Evolutionary conservation across 2,113 vertebrate species (phyloP).

Genomic region (Chaetura pelagica): DNA sequence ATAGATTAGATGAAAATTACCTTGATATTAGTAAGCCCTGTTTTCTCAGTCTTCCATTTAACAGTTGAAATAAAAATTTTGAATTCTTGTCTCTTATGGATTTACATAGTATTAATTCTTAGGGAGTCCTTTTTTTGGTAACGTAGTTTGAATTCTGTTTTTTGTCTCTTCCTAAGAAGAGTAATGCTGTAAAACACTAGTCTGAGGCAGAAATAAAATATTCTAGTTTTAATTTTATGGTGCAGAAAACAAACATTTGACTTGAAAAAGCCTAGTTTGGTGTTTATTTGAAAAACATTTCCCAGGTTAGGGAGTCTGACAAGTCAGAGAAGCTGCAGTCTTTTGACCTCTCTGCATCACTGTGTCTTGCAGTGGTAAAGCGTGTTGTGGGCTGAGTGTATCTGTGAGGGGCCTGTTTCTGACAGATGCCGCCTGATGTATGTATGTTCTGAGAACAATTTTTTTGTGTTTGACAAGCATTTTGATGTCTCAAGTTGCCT

Average conservation of each 20-base stretch:
- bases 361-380: background rate
- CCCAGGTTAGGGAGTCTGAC: accelerated
- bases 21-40: background rate
- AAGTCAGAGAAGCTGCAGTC: background rate
- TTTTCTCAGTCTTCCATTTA: background rate
- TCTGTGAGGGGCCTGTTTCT: background rate
- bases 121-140: background rate
- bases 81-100: background rate
- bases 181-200: background rate
- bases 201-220: background rate
- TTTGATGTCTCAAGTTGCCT: background rate
- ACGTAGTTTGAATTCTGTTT: background rate
- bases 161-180: background rate
- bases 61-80: background rate
- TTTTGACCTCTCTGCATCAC: background rate
- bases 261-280: background rate
- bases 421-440: background rate
- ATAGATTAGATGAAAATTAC: background rate
- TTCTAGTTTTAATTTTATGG: background rate
- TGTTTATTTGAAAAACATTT: background rate
- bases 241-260: background rate
- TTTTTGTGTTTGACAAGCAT: background rate
- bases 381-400: background rate
- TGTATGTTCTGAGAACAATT: background rate
- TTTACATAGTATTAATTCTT: background rate